phyloP scores from a whole-genome alignment of 2,888 invertebrate species.

The Chrysolina oricalcia region DNA sequence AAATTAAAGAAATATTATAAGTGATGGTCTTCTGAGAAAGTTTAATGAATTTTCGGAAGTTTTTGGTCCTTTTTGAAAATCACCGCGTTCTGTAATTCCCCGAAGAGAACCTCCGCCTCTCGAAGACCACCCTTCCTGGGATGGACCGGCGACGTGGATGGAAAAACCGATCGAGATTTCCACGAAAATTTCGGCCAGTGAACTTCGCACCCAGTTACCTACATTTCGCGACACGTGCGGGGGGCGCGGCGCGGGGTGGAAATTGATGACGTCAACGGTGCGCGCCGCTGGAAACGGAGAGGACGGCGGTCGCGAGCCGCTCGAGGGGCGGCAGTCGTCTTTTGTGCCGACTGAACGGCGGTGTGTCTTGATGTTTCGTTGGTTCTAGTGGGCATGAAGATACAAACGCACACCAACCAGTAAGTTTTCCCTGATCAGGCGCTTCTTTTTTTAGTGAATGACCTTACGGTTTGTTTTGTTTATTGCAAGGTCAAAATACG shows the following conservation, averaged over 20 bases:
- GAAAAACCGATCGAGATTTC: conserved; percentile 36
- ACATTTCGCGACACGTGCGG: conserved; percentile 60
- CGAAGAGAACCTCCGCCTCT: not conserved
- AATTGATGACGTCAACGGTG: conserved; percentile 63
- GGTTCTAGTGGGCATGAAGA: conserved; percentile 46
- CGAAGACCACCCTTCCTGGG: not conserved
- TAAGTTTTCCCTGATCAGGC: conserved; percentile 37
- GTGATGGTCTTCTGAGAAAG: too few species aligned
- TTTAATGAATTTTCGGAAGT: too few species aligned
- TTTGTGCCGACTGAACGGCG: conserved; percentile 32
- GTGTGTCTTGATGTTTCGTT: conserved; percentile 37
- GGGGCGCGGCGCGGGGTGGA: conserved; percentile 48
- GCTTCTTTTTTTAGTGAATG: too few species aligned
- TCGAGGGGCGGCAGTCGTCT: conserved; percentile 40
- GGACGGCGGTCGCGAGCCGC: conserved; percentile 28
- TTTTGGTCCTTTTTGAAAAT: too few species aligned
- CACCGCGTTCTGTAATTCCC: not conserved
- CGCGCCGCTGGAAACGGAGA: conserved; percentile 38
- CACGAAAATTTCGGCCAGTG: conserved; percentile 58
- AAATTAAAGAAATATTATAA: too few species aligned
- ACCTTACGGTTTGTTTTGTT: too few species aligned
- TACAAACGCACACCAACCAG: conserved; percentile 47
- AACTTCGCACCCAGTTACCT: conserved; percentile 66
- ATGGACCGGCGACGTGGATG: conserved; percentile 1
- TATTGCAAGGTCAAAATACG: too few species aligned